A percentile compares a stretch with the other conserved stretches of the same genome.
These are phyloP conservation scores for Epinephelus awoara DNA, from an alignment of 2,797 vertebrate genomes.

Conservation along the genomic window DNA sequence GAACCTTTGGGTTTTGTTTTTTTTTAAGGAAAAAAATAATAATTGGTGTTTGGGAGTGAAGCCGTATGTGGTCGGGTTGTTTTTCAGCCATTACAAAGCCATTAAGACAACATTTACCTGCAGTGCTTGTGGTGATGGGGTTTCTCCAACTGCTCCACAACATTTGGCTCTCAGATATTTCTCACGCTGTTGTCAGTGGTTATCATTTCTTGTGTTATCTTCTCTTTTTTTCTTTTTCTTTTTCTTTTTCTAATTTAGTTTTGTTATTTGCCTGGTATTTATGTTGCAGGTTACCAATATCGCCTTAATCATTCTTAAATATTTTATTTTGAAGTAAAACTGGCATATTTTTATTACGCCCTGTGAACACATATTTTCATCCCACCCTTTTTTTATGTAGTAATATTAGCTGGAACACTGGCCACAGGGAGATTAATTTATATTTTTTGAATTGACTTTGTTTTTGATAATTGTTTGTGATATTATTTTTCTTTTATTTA, in stretches of 20 bases:
- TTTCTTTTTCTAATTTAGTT: conserved; percentile 61
- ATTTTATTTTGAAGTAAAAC: conserved; percentile 87
- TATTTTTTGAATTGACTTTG: conserved; percentile 76
- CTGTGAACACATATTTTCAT: conserved; percentile 64
- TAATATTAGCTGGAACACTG: conserved; percentile 69
- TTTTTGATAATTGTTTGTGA: conserved; percentile 76
- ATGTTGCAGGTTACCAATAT: conserved; percentile 86
- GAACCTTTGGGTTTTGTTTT: conserved; percentile 47
- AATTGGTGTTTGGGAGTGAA: conserved; percentile 37
- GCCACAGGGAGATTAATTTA: conserved; percentile 79
- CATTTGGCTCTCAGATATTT: conserved; percentile 82
- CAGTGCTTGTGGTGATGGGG: conserved; percentile 61
- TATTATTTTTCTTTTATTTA: conserved; percentile 68
- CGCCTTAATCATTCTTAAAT: conserved; percentile 93
- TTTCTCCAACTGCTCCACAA: conserved; percentile 65
- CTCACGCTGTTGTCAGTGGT: conserved; percentile 58
- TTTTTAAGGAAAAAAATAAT: not conserved
- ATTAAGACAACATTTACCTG: conserved; percentile 86
- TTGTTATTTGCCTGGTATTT: conserved; percentile 79
- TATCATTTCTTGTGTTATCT: conserved; percentile 54
- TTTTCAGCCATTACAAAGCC: conserved; percentile 87
- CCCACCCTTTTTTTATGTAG: conserved; percentile 69
- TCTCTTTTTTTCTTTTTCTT: conserved; percentile 27
- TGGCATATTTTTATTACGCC: conserved; percentile 81
- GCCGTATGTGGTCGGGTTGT: conserved; percentile 69